Evolutionary conservation across 2,113 vertebrate genomes (phyloP), one percentile per base, ranked within the genome.

Genomic region (Scalopus aquaticus): DNA sequence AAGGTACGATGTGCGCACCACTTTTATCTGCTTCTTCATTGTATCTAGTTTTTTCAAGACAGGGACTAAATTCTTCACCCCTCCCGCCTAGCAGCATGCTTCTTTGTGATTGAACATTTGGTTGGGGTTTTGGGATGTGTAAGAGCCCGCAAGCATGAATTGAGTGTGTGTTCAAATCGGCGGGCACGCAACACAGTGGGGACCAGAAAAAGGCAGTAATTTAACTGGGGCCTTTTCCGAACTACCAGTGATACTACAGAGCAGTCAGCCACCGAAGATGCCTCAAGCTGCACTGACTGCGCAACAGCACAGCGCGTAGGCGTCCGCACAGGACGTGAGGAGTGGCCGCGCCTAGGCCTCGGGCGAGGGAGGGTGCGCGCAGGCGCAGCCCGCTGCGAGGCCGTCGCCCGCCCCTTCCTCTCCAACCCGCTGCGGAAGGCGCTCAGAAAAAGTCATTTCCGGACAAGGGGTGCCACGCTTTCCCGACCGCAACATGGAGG

Each of bases 401-500:
- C 37, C 2, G n/a, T 1, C 0, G 9, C 49, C 6, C 0, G 0
- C 10, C 10, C 2, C 19, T 28, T 26, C 9, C 2, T 62, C 82
- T 44, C 60, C 79, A 58, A 12, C 9, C n/a, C 8, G 39, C 39
- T 3, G 13, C n/a, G 3, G 7, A 3, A 60, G 16, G 17, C n/a
- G 26, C 6, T 6, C 0, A 4, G 19, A 32, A 39, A 76, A 49
- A 35, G 20, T 37, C 44, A 30, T 32, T 95, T 97, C 93, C 94
- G 85, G 65, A 4, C 35, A 39, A 24, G 12, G 1, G 70, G 24
- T 28, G 42, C 6, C 24, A 6, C 42, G 15, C 22, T 72, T 51
- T 60, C 32, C 44, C 15, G 9, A 9, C 26, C 22, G 70, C 72
- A 49, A 92, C 17, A 97, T 97, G 96, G 97, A 96, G 56, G 42